Evolutionary conservation across 2,888 invertebrate species (phyloP).

Genomic region (Apomyelois bistriatella): DNA sequence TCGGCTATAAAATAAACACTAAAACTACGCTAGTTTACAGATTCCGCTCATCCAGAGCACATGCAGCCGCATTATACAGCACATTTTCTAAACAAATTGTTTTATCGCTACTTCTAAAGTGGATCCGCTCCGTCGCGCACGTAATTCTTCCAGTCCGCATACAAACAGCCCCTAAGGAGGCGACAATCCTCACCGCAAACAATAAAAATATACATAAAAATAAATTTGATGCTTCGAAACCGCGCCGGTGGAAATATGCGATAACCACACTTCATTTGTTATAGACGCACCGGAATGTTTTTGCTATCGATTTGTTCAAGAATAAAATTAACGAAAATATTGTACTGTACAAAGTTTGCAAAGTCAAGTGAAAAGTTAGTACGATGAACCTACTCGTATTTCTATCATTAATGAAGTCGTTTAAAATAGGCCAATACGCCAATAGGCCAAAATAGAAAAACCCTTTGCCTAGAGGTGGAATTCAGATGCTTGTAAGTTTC

Average conservation of each 20-base stretch:
- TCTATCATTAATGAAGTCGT: too few relatives aligned
- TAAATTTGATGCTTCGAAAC: slow-evolving; percentile 69
- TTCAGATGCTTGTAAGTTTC: too few relatives aligned
- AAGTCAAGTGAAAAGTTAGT: too few relatives aligned
- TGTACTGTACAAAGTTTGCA: too few relatives aligned
- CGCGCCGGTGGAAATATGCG: slow-evolving; percentile 56
- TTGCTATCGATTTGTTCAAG: too few relatives aligned
- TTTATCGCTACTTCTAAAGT: slow-evolving; percentile 68
- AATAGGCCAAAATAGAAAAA: too few relatives aligned
- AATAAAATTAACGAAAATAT: too few relatives aligned
- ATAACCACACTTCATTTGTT: slow-evolving; percentile 24
- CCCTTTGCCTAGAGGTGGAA: too few relatives aligned
- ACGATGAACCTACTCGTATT: too few relatives aligned
- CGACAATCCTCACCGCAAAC: slow-evolving; percentile 73
- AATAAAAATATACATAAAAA: slow-evolving; percentile 77
- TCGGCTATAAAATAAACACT: slow-evolving; percentile 50
- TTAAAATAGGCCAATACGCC: too few relatives aligned
- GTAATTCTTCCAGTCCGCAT: slow-evolving; percentile 74
- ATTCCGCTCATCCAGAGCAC: slow-evolving; percentile 46
- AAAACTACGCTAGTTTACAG: slow-evolving; percentile 45
- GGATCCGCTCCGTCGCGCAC: slow-evolving; percentile 59
- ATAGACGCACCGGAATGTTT: not conserved
- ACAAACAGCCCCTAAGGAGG: slow-evolving; percentile 74
- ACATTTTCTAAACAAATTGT: slow-evolving; percentile 72
- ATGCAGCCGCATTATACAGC: slow-evolving; percentile 52